phyloP scores from a whole-genome alignment of 2,113 vertebrate genomes.

The Aegithalos caudatus region DNA sequence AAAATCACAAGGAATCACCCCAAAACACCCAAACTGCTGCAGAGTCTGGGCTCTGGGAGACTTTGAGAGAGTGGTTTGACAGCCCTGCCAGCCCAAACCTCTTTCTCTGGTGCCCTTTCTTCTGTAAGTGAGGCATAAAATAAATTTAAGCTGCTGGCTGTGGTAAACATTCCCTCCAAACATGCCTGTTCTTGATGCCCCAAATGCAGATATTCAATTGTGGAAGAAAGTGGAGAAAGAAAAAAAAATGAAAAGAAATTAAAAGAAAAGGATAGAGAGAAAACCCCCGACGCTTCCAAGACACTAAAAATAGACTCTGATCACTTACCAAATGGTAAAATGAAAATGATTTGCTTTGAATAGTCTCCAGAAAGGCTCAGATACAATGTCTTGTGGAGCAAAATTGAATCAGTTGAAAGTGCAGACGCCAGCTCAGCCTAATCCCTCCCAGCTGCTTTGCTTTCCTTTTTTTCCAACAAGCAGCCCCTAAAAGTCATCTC shows the following conservation, averaged over 20 bases:
- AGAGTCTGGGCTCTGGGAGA: not conserved
- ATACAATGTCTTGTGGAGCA: conserved; percentile 72
- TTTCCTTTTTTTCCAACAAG: conserved; percentile 69
- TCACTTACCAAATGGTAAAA: conserved; percentile 68
- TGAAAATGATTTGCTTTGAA: conserved; percentile 71
- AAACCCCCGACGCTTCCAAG: conserved; percentile 16
- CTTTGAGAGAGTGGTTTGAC: not conserved
- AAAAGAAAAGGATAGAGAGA: not conserved
- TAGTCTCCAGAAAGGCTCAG: conserved; percentile 69
- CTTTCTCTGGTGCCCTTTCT: not conserved
- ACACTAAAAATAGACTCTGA: conserved; percentile 65
- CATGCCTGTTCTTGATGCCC: conserved; percentile 40
- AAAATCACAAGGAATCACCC: not conserved
- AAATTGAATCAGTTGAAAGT: conserved; percentile 74
- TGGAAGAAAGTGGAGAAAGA: not conserved
- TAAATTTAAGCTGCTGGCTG: not conserved
- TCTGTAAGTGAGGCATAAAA: conserved; percentile 20
- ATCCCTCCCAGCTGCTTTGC: conserved; percentile 76
- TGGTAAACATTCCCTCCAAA: conserved; percentile 19
- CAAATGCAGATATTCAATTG: not conserved
- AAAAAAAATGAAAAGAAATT: not conserved
- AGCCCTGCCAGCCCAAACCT: not conserved
- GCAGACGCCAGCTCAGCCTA: conserved; percentile 69
- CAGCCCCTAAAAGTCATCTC: conserved; percentile 74
- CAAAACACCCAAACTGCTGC: not conserved